phyloP scores from a whole-genome alignment of 2,797 vertebrate species.

The Otolemur crassicaudatus region DNA sequence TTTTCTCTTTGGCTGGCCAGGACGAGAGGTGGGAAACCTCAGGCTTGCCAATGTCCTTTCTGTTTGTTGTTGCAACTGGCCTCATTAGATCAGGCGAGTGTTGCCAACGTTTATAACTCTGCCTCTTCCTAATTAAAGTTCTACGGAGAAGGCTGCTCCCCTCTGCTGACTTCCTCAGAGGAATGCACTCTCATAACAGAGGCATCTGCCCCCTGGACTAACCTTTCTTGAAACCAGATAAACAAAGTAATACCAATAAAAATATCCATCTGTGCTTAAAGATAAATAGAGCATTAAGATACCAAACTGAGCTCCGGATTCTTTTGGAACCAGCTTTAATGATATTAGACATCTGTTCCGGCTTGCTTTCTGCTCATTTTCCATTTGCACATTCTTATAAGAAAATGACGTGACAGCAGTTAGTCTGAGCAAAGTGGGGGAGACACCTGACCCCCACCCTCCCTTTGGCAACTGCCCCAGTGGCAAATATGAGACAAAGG shows the following conservation, averaged over 20 bases:
- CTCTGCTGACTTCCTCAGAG: constrained; percentile 75
- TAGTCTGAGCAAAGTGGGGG: not conserved
- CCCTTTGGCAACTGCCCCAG: not conserved
- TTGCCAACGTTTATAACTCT: constrained; percentile 72
- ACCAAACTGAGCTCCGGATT: constrained; percentile 86
- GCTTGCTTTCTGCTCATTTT: constrained; percentile 72
- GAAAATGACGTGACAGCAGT: constrained; percentile 40
- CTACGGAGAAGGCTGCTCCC: constrained; percentile 78
- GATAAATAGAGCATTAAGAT: constrained; percentile 91
- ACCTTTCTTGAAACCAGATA: constrained; percentile 88
- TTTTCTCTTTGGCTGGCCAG: not conserved
- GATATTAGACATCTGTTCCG: constrained; percentile 87
- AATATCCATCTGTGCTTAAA: constrained; percentile 91
- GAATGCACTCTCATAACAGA: constrained; percentile 84
- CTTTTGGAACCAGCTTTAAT: constrained; percentile 87
- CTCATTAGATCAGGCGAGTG: constrained; percentile 58
- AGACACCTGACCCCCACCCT: not conserved
- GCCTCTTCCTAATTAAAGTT: constrained; percentile 85
- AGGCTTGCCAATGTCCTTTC: constrained; percentile 21
- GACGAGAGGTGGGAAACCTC: constrained; percentile 43
- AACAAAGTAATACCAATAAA: constrained; percentile 90
- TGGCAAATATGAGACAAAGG: not conserved
- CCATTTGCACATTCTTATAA: constrained; percentile 62
- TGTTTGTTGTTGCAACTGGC: constrained; percentile 73
- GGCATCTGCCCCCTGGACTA: constrained; percentile 88